Evolutionary conservation across 2,113 vertebrate genomes (phyloP).

Genomic region (Fulmarus glacialis): DNA sequence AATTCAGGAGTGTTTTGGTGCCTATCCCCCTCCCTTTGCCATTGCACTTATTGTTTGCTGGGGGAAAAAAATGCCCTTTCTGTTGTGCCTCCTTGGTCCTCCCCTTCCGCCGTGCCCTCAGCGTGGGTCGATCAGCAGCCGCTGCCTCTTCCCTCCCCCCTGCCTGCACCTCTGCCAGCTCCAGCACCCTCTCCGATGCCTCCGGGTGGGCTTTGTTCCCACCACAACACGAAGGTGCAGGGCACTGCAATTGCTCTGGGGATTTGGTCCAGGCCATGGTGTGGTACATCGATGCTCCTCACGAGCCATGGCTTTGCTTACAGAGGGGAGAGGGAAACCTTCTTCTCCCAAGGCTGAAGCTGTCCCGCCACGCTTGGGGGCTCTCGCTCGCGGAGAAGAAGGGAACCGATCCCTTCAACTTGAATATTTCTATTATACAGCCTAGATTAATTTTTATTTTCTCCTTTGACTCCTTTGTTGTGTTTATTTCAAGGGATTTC

Average conservation of each 20-base stretch:
- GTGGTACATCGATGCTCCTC: background rate
- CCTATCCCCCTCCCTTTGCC: background rate
- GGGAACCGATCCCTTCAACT: background rate
- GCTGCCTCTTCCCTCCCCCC: background rate
- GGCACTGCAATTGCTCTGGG: background rate
- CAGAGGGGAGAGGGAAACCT: background rate
- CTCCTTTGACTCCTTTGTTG: slow-evolving; percentile 13
- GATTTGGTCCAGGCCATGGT: background rate
- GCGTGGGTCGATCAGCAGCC: rapidly evolving
- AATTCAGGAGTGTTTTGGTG: background rate
- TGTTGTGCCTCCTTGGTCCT: background rate
- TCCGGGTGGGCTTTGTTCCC: background rate
- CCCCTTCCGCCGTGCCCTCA: background rate
- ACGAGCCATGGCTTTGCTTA: background rate
- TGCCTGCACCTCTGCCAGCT: background rate
- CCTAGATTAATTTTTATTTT: slow-evolving; percentile 22
- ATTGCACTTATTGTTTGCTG: background rate
- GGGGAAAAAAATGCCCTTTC: background rate
- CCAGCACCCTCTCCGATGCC: background rate
- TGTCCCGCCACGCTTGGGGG: background rate
- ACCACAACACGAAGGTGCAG: background rate
- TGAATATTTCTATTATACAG: background rate
- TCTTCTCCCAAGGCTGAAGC: background rate
- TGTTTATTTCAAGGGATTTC: slow-evolving; percentile 41
- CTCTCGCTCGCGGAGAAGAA: rapidly evolving